Evolutionary conservation across 1,140 invertebrate genomes (phyloP).

Genomic region (Drosophila paulistorum): DNA sequence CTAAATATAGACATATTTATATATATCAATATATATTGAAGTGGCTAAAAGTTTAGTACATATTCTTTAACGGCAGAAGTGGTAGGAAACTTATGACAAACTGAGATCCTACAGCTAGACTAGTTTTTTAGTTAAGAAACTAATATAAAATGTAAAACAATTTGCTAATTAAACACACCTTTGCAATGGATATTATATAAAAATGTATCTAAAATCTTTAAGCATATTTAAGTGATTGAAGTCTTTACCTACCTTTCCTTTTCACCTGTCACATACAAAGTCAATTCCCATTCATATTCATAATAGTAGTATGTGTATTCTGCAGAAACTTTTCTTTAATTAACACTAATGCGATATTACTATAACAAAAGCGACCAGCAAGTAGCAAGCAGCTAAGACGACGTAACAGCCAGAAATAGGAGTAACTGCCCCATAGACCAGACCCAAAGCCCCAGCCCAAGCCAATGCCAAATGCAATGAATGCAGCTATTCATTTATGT

Average conservation of each 20-base stretch:
- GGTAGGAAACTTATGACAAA: too few relatives aligned
- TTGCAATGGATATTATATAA: background rate
- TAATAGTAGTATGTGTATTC: constrained; percentile 23
- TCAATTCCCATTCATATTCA: background rate
- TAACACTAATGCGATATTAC: constrained; percentile 72
- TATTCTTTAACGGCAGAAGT: too few relatives aligned
- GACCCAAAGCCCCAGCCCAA: background rate
- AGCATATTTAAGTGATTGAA: too few relatives aligned
- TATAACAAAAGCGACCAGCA: constrained; percentile 36
- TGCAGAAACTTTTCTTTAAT: constrained; percentile 60
- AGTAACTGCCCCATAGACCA: constrained; percentile 22
- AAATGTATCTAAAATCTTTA: too few relatives aligned
- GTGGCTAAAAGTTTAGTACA: too few relatives aligned
- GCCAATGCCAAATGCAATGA: constrained; percentile 76
- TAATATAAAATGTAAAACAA: too few relatives aligned
- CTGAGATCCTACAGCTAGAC: too few relatives aligned
- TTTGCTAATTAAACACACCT: too few relatives aligned
- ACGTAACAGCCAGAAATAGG: constrained; percentile 41
- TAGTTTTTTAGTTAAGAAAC: too few relatives aligned
- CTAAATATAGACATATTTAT: too few relatives aligned
- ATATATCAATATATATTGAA: too few relatives aligned
- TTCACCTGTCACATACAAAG: background rate
- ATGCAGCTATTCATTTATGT: constrained; percentile 82
- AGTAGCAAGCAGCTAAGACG: constrained; percentile 44
- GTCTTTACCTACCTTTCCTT: too few relatives aligned